Evolutionary conservation across 64 coral and sea anemone genomes (phyloP).

Genomic region (Cladopsammia gracilis): DNA sequence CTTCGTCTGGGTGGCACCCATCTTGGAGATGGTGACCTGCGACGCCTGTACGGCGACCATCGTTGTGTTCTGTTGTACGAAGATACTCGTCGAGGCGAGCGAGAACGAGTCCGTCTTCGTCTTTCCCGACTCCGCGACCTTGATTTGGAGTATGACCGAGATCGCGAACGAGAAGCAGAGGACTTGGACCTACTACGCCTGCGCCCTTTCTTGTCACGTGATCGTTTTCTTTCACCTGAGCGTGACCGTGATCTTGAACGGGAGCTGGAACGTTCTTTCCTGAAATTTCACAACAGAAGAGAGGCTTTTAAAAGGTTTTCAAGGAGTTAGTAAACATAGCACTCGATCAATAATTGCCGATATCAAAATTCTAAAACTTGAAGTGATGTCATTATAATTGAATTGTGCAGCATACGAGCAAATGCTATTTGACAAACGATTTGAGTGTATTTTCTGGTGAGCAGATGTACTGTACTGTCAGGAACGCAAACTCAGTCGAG

Average conservation of each 20-base stretch:
- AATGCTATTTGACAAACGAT: too few relatives aligned
- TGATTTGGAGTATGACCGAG: conserved; percentile 80
- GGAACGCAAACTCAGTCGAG: too few relatives aligned
- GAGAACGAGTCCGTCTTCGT: conserved; percentile 81
- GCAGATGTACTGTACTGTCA: too few relatives aligned
- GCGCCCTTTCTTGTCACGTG: conserved; percentile 35
- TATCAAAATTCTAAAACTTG: too few relatives aligned
- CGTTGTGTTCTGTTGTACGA: conserved; percentile 73
- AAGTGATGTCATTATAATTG: too few relatives aligned
- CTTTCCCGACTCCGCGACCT: conserved; percentile 70
- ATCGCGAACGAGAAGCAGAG: conserved; percentile 59
- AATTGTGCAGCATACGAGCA: too few relatives aligned
- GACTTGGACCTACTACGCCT: conserved; percentile 51
- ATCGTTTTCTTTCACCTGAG: conserved; percentile 51
- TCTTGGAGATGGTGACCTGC: conserved; percentile 49
- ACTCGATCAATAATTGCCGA: too few relatives aligned
- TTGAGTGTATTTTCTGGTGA: too few relatives aligned
- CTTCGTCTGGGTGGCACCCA: conserved; percentile 58
- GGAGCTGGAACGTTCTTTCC: conserved; percentile 73
- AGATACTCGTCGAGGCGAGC: conserved; percentile 85
- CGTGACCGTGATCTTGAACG: conserved; percentile 75
- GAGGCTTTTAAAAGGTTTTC: not conserved
- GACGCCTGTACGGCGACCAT: conserved; percentile 69
- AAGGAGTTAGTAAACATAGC: too few relatives aligned
- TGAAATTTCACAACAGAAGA: not conserved